These are phyloP conservation scores for Boloria selene DNA, from an alignment of 2,888 invertebrate species.

Conservation along the genomic window DNA sequence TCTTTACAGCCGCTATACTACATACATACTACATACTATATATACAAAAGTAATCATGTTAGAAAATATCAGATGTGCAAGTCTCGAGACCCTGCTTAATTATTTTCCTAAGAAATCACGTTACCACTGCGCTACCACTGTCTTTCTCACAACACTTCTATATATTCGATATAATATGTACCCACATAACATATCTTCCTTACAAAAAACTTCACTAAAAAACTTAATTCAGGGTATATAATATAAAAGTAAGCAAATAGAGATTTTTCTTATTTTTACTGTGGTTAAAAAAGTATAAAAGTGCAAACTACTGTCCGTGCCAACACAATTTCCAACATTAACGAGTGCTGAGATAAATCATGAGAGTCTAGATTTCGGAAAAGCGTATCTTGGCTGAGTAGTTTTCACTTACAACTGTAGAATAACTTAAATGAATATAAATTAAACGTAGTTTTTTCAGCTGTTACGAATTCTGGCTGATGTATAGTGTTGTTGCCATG, in stretches of 20 bases:
- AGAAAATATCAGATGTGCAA: too few relatives aligned
- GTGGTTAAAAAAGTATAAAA: constrained; percentile 12
- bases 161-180: too few relatives aligned
- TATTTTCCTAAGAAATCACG: too few relatives aligned
- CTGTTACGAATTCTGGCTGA: background rate
- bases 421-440: constrained; percentile 28
- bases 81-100: too few relatives aligned
- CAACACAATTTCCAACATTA: constrained; percentile 20
- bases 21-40: too few relatives aligned
- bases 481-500: too few relatives aligned
- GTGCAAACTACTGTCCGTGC: constrained; percentile 16
- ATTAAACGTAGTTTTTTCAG: constrained; percentile 23
- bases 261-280: constrained; percentile 11
- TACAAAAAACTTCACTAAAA: too few relatives aligned
- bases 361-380: constrained; percentile 15
- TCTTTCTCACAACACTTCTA: too few relatives aligned
- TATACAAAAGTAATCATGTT: too few relatives aligned
- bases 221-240: background rate
- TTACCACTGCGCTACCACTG: too few relatives aligned
- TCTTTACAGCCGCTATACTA: too few relatives aligned
- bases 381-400: constrained; percentile 21
- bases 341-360: constrained; percentile 19
- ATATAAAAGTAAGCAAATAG: background rate
- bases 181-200: too few relatives aligned
- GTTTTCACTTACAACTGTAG: constrained; percentile 24